phyloP scores from a whole-genome alignment of 2,797 vertebrate species.

The Aphelocoma californica region DNA sequence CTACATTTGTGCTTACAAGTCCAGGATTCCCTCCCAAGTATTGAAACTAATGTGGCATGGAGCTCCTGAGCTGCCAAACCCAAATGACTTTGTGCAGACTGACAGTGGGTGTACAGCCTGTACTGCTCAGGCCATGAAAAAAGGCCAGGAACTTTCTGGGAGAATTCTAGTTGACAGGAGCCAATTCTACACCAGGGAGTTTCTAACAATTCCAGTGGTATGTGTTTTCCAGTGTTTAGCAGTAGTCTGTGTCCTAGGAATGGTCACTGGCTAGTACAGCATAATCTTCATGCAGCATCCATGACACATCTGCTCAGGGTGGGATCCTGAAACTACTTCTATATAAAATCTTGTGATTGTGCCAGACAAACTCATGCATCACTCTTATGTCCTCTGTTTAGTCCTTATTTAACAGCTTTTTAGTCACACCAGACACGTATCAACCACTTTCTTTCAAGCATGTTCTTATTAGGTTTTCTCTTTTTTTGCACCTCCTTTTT shows the following conservation, averaged over 20 bases:
- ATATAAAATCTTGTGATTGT: neutral
- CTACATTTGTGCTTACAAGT: neutral
- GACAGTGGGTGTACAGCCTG: neutral
- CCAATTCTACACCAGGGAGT: neutral
- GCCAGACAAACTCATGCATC: neutral
- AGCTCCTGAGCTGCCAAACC: neutral
- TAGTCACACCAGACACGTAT: neutral
- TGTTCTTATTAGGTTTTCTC: neutral
- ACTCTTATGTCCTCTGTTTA: fast-evolving
- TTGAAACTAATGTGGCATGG: neutral
- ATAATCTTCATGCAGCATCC: neutral
- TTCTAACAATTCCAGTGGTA: neutral
- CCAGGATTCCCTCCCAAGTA: neutral
- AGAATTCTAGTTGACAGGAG: neutral
- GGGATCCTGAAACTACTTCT: neutral
- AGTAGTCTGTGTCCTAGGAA: fast-evolving
- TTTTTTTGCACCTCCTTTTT: neutral
- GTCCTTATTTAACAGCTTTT: neutral
- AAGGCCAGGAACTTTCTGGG: neutral
- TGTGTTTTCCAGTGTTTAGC: neutral
- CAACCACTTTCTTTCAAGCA: neutral
- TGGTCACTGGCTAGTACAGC: fast-evolving
- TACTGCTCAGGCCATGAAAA: neutral
- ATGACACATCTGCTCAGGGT: neutral
- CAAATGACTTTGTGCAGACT: neutral